Percentiles rank a stretch among this genome's conserved stretches.
phyloP scores from a whole-genome alignment of 2,113 vertebrate genomes.

The Bubo bubo region DNA sequence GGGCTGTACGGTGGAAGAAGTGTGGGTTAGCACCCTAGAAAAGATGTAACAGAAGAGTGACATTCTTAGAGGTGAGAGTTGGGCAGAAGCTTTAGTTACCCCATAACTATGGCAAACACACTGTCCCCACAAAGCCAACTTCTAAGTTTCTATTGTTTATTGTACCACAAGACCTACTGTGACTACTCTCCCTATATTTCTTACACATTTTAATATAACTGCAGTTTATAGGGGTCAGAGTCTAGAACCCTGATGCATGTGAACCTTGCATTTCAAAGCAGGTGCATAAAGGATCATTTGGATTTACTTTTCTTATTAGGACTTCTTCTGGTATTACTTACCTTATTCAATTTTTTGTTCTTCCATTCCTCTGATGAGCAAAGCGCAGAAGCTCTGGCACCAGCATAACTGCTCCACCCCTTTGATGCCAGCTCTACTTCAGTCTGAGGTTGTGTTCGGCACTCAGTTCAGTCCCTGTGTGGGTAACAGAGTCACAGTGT shows the following conservation, averaged over 20 bases:
- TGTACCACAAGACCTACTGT: not conserved
- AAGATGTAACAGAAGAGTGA: not conserved
- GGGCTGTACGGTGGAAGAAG: not conserved
- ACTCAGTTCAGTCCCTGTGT: not conserved
- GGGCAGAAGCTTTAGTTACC: not conserved
- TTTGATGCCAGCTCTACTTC: not conserved
- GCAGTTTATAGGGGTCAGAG: rapidly evolving
- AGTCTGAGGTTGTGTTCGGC: not conserved
- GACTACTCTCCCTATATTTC: not conserved
- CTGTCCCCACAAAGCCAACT: not conserved
- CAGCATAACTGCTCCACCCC: not conserved
- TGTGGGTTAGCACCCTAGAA: not conserved
- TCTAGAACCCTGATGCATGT: not conserved
- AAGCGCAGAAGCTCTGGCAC: rapidly evolving
- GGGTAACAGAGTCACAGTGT: not conserved
- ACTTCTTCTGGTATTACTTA: not conserved
- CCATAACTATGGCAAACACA: not conserved
- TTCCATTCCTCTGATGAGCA: not conserved
- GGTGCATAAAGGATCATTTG: not conserved
- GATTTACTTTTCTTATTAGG: not conserved
- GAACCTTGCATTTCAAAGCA: not conserved
- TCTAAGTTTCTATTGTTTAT: not conserved
- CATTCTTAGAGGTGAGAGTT: not conserved
- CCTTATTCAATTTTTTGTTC: not conserved
- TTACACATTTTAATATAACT: not conserved